Conservation (phyloP, 1,140 invertebrate genomes). For the Ridgeia piscesae region DNA sequence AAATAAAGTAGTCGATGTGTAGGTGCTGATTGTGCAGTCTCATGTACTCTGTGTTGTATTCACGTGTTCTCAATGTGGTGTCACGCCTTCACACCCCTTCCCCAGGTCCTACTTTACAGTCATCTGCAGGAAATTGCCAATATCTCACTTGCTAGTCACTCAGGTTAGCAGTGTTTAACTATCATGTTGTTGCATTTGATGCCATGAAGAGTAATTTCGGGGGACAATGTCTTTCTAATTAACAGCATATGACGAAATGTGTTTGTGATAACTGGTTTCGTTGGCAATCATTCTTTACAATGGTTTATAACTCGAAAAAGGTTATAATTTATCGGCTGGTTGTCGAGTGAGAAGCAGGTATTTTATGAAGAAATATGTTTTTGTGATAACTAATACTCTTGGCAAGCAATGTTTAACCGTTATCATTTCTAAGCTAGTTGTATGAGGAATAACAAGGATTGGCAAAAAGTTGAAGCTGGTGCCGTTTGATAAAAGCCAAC, state of each 20-base stretch:
- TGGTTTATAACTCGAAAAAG: not conserved
- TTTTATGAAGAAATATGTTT: no score
- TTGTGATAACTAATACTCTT: no score
- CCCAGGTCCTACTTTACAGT: not conserved
- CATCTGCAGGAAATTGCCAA: not conserved
- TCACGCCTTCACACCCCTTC: not conserved
- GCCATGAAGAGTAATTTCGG: not conserved
- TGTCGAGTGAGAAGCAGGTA: no score
- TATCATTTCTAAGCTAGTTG: no score
- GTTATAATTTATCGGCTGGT: not conserved
- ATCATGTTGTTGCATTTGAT: not conserved
- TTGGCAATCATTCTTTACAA: not conserved
- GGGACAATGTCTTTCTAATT: not conserved
- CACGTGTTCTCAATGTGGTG: not conserved
- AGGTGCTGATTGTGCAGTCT: not conserved
- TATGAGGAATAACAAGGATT: not conserved
- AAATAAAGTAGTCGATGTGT: not conserved
- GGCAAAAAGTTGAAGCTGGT: not conserved
- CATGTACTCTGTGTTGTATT: not conserved
- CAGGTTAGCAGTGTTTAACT: not conserved
- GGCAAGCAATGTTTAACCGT: no score
- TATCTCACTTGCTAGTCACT: not conserved
- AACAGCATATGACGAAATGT: not conserved
- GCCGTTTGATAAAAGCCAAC: not conserved
- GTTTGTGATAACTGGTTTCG: not conserved